These are phyloP conservation scores for Pempheris klunzingeri DNA, from an alignment of 2,797 vertebrate genomes.

Conservation along the genomic window DNA sequence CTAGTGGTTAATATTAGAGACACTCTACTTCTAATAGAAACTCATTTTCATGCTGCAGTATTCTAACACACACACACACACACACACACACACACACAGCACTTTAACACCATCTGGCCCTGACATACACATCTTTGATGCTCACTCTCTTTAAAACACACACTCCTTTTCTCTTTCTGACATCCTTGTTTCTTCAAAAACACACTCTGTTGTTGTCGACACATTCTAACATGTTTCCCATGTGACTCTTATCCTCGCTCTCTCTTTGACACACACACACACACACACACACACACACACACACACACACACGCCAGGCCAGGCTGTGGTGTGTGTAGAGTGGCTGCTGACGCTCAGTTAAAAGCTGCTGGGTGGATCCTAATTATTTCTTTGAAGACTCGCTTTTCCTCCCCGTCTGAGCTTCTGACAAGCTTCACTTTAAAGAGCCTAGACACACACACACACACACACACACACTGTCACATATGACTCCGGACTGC, in stretches of 20 bases:
- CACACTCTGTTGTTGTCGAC: not conserved
- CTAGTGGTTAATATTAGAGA: conserved; percentile 76
- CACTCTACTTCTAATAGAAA: not conserved
- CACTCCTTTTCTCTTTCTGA: conserved; percentile 14
- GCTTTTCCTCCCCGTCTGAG: conserved; percentile 77
- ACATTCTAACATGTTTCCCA: not conserved
- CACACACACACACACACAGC: not conserved
- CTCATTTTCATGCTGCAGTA: too few relatives aligned
- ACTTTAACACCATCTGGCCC: too few relatives aligned
- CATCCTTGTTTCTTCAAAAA: not conserved
- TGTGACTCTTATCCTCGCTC: not conserved
- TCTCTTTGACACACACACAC: conserved; percentile 12
- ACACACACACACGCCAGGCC: conserved; percentile 35
- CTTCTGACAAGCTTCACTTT: conserved; percentile 75
- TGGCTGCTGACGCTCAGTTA: conserved; percentile 60
- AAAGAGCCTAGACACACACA: conserved; percentile 65
- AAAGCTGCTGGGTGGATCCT: conserved; percentile 76
- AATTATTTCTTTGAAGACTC: conserved; percentile 81
- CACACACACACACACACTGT: conserved; percentile 45
- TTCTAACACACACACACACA: not conserved
- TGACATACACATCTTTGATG: too few relatives aligned
- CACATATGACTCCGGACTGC: conserved; percentile 49
- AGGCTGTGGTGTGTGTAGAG: conserved; percentile 55
- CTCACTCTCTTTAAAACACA: conserved; percentile 22
- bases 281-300: conserved; percentile 27